phyloP scores from a whole-genome alignment of 2,888 invertebrate species.

The Tipula unca region DNA sequence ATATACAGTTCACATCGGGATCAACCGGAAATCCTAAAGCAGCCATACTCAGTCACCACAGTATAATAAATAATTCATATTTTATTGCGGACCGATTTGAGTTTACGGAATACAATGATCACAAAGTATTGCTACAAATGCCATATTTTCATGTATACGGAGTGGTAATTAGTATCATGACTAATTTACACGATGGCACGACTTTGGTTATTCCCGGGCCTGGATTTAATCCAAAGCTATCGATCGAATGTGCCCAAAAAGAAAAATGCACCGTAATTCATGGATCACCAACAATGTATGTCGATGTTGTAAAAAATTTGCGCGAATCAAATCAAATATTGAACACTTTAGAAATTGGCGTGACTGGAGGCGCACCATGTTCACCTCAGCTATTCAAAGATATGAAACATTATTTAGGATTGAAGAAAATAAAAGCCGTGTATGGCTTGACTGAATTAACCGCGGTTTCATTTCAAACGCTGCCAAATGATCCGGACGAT shows the following conservation, averaged over 20 bases:
- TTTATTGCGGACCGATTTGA: neutral
- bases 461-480: constrained; percentile 46
- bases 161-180: constrained; percentile 52
- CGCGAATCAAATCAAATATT: constrained; percentile 43
- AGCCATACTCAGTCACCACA: constrained; percentile 59
- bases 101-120: constrained; percentile 31
- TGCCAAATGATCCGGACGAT: constrained; percentile 42
- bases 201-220: constrained; percentile 53
- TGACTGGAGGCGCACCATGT: constrained; percentile 66
- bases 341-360: constrained; percentile 46
- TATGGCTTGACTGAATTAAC: constrained; percentile 55
- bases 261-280: constrained; percentile 65
- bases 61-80: constrained; percentile 60
- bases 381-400: constrained; percentile 51
- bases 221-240: constrained; percentile 51
- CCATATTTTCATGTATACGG: constrained; percentile 82
- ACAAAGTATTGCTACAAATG: constrained; percentile 52
- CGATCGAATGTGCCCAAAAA: constrained; percentile 52
- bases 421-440: constrained; percentile 45
- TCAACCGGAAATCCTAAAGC: constrained; percentile 74
- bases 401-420: constrained; percentile 43
- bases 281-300: constrained; percentile 83
- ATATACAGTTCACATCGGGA: constrained; percentile 79
- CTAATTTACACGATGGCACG: constrained; percentile 50
- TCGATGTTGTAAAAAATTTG: constrained; percentile 58